Evolutionary conservation across 2,113 vertebrate species (phyloP).

Genomic region (Hassar affinis): DNA sequence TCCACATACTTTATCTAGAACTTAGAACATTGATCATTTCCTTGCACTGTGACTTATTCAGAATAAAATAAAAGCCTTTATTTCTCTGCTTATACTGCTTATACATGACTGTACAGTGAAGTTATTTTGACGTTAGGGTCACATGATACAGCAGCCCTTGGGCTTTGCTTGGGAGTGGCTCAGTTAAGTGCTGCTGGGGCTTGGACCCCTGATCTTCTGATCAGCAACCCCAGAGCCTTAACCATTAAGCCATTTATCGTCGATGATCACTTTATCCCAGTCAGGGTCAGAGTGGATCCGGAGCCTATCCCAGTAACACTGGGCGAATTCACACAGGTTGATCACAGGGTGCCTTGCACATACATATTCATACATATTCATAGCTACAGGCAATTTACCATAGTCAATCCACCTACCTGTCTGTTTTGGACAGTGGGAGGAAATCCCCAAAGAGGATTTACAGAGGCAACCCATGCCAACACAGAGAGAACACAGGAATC

Average conservation of each 20-base stretch:
- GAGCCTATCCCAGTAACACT: constrained; percentile 7
- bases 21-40: not conserved
- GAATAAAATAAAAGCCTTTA: no score
- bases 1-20: not conserved
- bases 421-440: constrained; percentile 12
- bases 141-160: no score
- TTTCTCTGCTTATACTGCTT: no score
- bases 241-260: not conserved
- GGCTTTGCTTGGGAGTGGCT: no score
- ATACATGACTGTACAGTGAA: no score
- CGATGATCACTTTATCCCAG: not conserved
- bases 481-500: constrained; percentile 3
- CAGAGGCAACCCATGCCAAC: constrained; percentile 6
- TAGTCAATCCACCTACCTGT: constrained; percentile 10
- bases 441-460: not conserved
- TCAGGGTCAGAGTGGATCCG: not conserved
- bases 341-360: not conserved
- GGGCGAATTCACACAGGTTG: not conserved
- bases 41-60: not conserved
- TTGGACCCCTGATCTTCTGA: no score
- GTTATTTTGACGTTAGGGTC: no score
- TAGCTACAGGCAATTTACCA: not conserved
- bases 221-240: no score
- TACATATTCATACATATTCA: not conserved
- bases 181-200: no score